These are phyloP conservation scores for Arctia plantaginis DNA, from an alignment of 2,888 invertebrate genomes.

Conservation along the genomic window DNA sequence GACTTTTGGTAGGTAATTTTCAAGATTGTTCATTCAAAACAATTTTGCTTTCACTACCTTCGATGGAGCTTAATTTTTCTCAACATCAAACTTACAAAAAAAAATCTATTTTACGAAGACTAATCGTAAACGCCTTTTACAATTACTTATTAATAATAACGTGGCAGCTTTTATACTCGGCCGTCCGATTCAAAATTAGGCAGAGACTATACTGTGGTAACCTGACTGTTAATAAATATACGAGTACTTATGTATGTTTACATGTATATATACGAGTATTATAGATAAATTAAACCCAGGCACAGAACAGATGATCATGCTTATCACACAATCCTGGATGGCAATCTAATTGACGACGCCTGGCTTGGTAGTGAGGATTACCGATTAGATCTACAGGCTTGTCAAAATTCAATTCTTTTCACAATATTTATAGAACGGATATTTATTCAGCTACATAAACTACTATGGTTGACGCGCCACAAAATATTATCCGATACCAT, in stretches of 20 bases:
- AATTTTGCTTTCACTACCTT: background rate
- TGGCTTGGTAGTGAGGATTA: too few species aligned
- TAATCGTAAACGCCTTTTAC: background rate
- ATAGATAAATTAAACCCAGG: background rate
- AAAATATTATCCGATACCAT: constrained; percentile 33
- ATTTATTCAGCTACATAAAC: constrained; percentile 14
- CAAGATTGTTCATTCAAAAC: background rate
- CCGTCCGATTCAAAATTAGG: too few species aligned
- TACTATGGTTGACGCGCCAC: constrained; percentile 7
- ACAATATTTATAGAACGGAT: background rate
- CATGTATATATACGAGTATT: background rate
- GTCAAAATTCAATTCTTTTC: constrained; percentile 7
- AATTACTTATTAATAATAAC: too few species aligned
- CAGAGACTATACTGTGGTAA: too few species aligned
- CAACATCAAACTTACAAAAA: background rate
- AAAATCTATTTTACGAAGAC: background rate
- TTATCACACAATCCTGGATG: background rate
- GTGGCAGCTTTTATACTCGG: too few species aligned
- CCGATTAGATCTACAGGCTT: background rate
- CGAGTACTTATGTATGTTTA: too few species aligned
- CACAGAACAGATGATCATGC: background rate
- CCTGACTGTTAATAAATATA: too few species aligned
- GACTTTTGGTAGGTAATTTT: background rate
- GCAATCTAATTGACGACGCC: too few species aligned
- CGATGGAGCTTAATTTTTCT: background rate